Conservation (phyloP, 1,140 invertebrate genomes). For the Drosophila pruinosa region DNA sequence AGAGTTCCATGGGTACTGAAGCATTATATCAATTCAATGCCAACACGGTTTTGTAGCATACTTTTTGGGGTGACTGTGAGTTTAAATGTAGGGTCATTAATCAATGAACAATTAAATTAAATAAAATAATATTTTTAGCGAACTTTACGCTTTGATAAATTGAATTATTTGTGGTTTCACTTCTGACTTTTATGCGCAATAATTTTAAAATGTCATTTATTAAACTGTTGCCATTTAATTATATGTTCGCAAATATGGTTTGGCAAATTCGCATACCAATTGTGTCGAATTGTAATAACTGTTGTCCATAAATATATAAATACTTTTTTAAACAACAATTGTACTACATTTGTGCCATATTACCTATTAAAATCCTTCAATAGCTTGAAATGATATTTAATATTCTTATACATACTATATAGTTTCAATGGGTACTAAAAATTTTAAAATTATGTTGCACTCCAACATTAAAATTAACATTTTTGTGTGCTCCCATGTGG, state of each 20-base stretch:
- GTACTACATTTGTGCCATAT: too few species aligned
- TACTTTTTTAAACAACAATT: too few species aligned
- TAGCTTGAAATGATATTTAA: background rate
- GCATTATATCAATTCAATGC: constrained; percentile 41
- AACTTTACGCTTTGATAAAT: constrained; percentile 2
- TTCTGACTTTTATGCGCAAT: constrained; percentile 7
- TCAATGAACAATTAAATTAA: constrained; percentile 24
- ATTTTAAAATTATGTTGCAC: background rate
- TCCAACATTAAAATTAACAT: background rate
- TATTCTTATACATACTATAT: background rate
- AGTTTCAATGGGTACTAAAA: constrained; percentile 4
- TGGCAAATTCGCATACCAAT: background rate
- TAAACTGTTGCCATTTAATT: background rate
- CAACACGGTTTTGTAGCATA: background rate
- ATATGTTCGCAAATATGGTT: background rate
- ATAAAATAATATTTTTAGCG: background rate
- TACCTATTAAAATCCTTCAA: background rate
- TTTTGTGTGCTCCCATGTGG: background rate
- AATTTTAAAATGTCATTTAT: constrained; percentile 6
- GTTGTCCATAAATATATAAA: background rate
- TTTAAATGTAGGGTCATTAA: constrained; percentile 24
- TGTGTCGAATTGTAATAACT: background rate
- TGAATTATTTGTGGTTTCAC: constrained; percentile 8
- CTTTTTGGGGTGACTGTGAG: background rate
- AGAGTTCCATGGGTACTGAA: background rate